Percentiles rank a stretch among this genome's conserved stretches.
Evolutionary conservation across 2,113 vertebrate species (phyloP).

Genomic region (Rhinichthys klamathensis): DNA sequence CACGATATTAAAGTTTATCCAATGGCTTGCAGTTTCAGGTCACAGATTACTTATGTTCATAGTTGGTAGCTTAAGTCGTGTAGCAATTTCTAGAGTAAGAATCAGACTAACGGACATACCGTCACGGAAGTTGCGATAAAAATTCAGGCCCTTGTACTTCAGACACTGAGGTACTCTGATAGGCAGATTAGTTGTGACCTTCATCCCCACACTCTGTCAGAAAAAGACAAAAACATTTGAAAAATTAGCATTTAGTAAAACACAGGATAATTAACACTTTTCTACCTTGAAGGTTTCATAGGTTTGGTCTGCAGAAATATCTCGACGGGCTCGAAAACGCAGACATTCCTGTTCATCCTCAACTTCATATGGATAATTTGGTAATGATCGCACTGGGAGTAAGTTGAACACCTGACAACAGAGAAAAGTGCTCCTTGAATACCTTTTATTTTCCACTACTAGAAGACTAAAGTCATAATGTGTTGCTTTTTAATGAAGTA

Average conservation of each 20-base stretch:
- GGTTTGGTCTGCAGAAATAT: background rate
- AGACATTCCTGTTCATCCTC: slow-evolving; percentile 58
- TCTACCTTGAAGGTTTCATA: slow-evolving; percentile 64
- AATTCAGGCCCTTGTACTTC: slow-evolving; percentile 9
- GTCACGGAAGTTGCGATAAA: background rate
- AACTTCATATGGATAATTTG: slow-evolving; percentile 37
- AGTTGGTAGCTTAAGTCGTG: too few relatives aligned
- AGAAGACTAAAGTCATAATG: too few relatives aligned
- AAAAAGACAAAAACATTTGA: background rate
- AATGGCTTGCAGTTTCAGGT: too few relatives aligned
- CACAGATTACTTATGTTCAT: too few relatives aligned
- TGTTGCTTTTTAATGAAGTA: too few relatives aligned
- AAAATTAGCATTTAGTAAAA: too few relatives aligned
- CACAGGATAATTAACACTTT: background rate
- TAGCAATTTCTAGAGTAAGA: background rate
- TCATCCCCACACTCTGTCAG: slow-evolving; percentile 79
- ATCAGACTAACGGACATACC: background rate
- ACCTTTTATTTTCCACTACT: too few relatives aligned
- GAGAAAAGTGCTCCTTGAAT: too few relatives aligned
- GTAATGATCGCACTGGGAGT: slow-evolving; percentile 52
- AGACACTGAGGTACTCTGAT: slow-evolving; percentile 67
- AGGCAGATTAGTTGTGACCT: slow-evolving; percentile 70
- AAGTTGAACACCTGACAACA: slow-evolving; percentile 2
- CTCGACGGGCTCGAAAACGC: slow-evolving; percentile 62
- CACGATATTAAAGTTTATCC: too few relatives aligned